Evolutionary conservation across 2,113 vertebrate species (phyloP), one percentile per base, ranked within the genome.

Genomic region (Odocoileus virginianus): DNA sequence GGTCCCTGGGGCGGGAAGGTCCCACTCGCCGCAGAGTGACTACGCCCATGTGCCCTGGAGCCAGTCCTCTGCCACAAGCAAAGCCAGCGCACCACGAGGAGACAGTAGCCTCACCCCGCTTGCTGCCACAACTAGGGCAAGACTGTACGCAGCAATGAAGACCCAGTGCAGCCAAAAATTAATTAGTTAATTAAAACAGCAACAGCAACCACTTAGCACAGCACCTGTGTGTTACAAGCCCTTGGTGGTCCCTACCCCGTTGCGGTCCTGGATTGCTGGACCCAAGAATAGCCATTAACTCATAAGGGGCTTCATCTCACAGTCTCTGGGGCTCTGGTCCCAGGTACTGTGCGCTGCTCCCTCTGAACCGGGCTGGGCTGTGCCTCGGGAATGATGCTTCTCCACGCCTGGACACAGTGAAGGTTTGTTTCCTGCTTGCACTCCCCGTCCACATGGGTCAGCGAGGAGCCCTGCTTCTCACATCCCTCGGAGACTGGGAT

Each of bases 171-270:
- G n/a, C n/a, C n/a, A 23, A 74, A 71, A 40, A 11, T 40, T 74
- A 40, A 23, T 71, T n/a, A 64, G 30, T 64, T 36, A 71, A 40
- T 40, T 74, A 40, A 74, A 74, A 23, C 19, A 76, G 28, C 71
- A 40, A 74, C 67, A 25, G 71, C 23, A 7, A 4, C 7, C 40
- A 23, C 23, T 82, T 13, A n/a, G 67, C 79, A 16, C 3, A 2
- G 25, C 3, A n/a, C 87, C 79, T 8, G 1, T 2, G 4, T 54
- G 52, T 89, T 33, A 13, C 4, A 6, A 89, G 50, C 74, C 3
- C 83, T 23, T 3, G 5, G 25, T 1, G 2, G 71, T 25, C 12
- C 1, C 50, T 19, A 2, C 7, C 36, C 27, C 2, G 0, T 2
- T 1, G 15, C 40, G 17, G 52, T 14, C 60, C 52, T 12, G 28